These are phyloP conservation scores for Drosophila helvetica DNA, from an alignment of 2,888 invertebrate species.

Conservation along the genomic window DNA sequence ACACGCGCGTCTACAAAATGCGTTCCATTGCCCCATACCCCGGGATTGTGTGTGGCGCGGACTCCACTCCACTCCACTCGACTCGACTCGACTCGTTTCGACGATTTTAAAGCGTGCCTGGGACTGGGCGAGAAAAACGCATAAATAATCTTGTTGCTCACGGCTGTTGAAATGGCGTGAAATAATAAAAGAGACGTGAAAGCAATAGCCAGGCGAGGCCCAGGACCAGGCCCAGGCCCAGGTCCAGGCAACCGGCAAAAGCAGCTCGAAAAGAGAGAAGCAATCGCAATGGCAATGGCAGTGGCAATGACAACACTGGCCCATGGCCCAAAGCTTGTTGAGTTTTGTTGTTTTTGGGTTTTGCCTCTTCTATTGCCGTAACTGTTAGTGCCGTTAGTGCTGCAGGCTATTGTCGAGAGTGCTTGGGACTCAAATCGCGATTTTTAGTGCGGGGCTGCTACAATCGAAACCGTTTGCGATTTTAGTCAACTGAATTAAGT, in stretches of 20 bases:
- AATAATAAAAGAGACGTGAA: slow-evolving; percentile 77
- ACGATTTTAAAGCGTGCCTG: slow-evolving; percentile 63
- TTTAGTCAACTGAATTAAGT: slow-evolving; percentile 61
- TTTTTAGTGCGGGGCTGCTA: slow-evolving; percentile 40
- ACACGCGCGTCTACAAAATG: slow-evolving; percentile 69
- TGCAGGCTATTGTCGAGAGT: slow-evolving; percentile 52
- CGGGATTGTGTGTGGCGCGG: not conserved
- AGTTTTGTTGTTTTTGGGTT: slow-evolving; percentile 37
- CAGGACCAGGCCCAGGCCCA: too few species aligned
- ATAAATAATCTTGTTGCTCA: slow-evolving; percentile 79
- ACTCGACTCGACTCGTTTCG: slow-evolving; percentile 13
- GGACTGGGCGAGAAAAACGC: slow-evolving; percentile 58
- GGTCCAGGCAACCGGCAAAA: slow-evolving; percentile 2
- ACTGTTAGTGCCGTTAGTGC: slow-evolving; percentile 49
- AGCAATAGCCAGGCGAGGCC: slow-evolving; percentile 58
- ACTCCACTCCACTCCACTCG: not conserved
- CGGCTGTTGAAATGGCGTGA: slow-evolving; percentile 79
- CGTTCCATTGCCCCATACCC: slow-evolving; percentile 39
- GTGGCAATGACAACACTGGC: slow-evolving; percentile 10
- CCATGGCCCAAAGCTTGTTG: slow-evolving; percentile 52
- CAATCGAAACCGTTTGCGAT: slow-evolving; percentile 45
- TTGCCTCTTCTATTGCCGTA: slow-evolving; percentile 16
- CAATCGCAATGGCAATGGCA: slow-evolving; percentile 19
- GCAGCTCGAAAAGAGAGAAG: slow-evolving; percentile 12
- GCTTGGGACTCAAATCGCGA: slow-evolving; percentile 50